Base-by-base conservation (phyloP, 2,113 vertebrate species). In the Mus spicilegus region DNA sequence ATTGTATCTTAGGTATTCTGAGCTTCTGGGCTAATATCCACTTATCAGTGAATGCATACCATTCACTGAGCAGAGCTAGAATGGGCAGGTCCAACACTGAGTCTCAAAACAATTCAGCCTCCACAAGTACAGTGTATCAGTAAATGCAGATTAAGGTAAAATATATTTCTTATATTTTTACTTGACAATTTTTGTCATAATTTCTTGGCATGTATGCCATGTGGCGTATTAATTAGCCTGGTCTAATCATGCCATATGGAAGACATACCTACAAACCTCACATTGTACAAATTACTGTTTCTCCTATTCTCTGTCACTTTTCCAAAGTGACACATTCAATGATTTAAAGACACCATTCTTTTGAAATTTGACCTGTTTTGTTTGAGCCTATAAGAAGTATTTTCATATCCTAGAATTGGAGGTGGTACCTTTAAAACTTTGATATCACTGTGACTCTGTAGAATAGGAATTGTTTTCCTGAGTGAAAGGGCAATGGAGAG, bases 241-340 rank as follows among this genome's bases (percentile, higher is more conserved):
- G 13, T 30, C 49, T 86, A 54, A 84, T 63, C 39, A 67, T 26
- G 5, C 7, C 14, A 63, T 24, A 51, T 51, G n/a, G 5, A 26
- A 49, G 10, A 75, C 33, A 36, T 61, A 20, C 19, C 49, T 51
- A 17, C 22, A 63, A 77, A 8, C 4, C n/a, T 51, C 22, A 63
- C 9, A 54, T 0, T 67, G 3, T 51, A 28, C 19, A 75, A 7
- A 22, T 89, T 95, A 4, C 33, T 51, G 61, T 87, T 95, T 13
- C 11, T 5, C 75, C 73, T 13, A 30, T 86, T 3, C 0, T 36
- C 2, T 86, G 2, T 86, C 4, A 39, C 73, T 89, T 91, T 0
- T 87, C 33, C 65, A 65, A 33, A 94, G 4, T 76, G 39, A 96
- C 49, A 51, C 46, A 72, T 90, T 90, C 20, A 81, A 86, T n/a